Evolutionary conservation across 2,113 vertebrate genomes (phyloP).

Genomic region (Otus sunia): DNA sequence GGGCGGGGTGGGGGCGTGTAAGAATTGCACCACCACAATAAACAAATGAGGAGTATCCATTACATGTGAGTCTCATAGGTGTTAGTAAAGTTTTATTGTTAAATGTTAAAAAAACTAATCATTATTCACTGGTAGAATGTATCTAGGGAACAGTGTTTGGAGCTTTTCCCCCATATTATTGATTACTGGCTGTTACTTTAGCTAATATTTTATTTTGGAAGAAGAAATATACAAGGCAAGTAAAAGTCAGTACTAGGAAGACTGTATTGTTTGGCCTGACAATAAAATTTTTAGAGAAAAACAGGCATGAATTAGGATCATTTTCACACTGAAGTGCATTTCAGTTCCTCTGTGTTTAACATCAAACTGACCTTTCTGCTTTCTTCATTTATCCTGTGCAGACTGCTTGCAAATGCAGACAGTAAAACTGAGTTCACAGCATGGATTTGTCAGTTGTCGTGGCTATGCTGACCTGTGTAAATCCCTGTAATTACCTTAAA

Average conservation of each 20-base stretch:
- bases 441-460: background rate
- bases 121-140: constrained; percentile 35
- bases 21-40: no score
- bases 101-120: constrained; percentile 19
- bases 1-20: no score
- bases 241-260: background rate
- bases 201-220: background rate
- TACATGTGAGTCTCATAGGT: constrained; percentile 8
- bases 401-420: background rate
- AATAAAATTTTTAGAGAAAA: background rate
- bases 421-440: background rate
- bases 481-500: background rate
- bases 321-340: background rate
- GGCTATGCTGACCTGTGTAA: background rate
- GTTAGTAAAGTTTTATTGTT: constrained; percentile 57
- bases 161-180: background rate
- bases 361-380: background rate
- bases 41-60: constrained; percentile 40
- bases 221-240: background rate
- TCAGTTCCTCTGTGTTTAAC: background rate
- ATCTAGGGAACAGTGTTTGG: background rate
- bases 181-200: background rate
- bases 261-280: background rate
- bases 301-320: background rate
- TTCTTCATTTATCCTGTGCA: background rate